Evolutionary conservation across 1,140 invertebrate species (phyloP).

Genomic region (Manduca sexta): DNA sequence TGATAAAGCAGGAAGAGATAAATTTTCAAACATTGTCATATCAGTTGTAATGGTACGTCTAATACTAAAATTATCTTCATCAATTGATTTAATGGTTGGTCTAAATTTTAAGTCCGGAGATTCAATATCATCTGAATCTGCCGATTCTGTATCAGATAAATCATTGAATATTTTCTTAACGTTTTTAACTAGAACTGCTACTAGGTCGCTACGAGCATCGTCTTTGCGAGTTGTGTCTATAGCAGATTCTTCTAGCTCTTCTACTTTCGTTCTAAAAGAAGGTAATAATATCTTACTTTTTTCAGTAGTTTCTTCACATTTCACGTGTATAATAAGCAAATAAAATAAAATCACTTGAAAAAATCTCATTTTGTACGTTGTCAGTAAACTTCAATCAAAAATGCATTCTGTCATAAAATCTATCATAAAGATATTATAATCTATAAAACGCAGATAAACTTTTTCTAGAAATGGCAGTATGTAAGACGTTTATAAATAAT

Average conservation of each 20-base stretch:
- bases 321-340: slow-evolving; percentile 6
- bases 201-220: slow-evolving; percentile 28
- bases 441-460: no score
- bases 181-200: slow-evolving; percentile 42
- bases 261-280: slow-evolving; percentile 34
- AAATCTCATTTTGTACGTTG: slow-evolving; percentile 12
- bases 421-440: no score
- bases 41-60: slow-evolving; percentile 4
- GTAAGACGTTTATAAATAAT: no score
- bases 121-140: slow-evolving; percentile 1
- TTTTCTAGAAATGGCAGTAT: no score
- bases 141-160: slow-evolving; percentile 8
- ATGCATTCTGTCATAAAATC: no score
- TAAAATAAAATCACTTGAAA: slow-evolving; percentile 3
- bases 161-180: slow-evolving; percentile 40
- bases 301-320: slow-evolving; percentile 11
- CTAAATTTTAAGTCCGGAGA: background rate
- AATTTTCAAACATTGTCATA: slow-evolving; percentile 8
- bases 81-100: slow-evolving; percentile 1
- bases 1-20: slow-evolving; percentile 13
- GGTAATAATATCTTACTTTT: slow-evolving; percentile 22
- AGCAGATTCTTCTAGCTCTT: slow-evolving; percentile 25
- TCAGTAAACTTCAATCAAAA: background rate
- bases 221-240: slow-evolving; percentile 11
- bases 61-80: slow-evolving; percentile 8